These are phyloP conservation scores for Lytechinus variegatus DNA, from an alignment of 35 echinoderm and acorn worm genomes.

Conservation along the genomic window DNA sequence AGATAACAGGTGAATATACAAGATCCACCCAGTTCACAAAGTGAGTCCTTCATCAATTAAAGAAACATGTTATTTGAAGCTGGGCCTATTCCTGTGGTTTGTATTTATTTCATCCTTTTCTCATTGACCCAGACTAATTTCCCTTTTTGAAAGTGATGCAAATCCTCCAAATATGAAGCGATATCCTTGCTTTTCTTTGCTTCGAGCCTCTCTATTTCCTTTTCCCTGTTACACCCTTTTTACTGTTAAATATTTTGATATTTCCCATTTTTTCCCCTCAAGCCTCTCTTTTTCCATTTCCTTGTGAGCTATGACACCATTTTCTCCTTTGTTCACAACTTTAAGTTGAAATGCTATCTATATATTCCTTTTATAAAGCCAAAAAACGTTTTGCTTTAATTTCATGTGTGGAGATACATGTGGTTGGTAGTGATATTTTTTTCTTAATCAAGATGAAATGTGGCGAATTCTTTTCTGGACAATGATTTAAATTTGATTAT, in stretches of 20 bases:
- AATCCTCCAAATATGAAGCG: neutral
- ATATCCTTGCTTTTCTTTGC: conserved; percentile 10
- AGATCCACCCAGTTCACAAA: no score
- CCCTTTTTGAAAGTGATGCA: conserved; percentile 9
- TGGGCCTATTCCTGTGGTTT: neutral
- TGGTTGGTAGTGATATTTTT: no score
- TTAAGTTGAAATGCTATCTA: neutral
- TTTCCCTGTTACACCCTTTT: neutral
- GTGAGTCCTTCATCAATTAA: no score
- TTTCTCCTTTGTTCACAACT: neutral
- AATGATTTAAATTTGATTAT: no score
- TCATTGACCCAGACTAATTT: conserved; percentile 2
- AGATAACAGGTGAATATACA: no score
- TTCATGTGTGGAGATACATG: no score
- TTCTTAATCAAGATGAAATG: no score
- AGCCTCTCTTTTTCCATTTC: neutral
- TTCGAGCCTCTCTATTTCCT: neutral
- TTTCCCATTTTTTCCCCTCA: neutral
- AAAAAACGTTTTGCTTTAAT: no score
- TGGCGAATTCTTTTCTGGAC: no score
- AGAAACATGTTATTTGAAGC: neutral
- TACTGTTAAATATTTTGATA: neutral
- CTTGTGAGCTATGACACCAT: neutral
- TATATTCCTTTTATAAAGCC: no score
- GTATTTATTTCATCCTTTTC: neutral